These are phyloP conservation scores for Anthophora plumipes DNA, from an alignment of 2,888 invertebrate genomes.

Conservation along the genomic window DNA sequence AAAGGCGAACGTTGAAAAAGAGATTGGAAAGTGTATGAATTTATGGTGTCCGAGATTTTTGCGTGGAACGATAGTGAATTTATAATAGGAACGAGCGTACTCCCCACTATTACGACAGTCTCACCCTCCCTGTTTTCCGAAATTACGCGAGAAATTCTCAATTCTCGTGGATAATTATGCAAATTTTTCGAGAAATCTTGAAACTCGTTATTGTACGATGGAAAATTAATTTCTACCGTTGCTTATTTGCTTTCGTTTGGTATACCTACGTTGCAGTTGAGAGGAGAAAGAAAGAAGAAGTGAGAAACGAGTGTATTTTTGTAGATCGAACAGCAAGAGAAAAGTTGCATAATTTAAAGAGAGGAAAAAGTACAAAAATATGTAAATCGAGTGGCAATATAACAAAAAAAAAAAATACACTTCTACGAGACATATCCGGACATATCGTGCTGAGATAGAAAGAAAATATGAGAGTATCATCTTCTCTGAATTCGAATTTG, in stretches of 20 bases:
- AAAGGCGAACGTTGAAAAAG: neutral
- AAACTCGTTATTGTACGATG: too few species aligned
- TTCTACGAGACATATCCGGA: constrained; percentile 57
- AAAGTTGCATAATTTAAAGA: constrained; percentile 14
- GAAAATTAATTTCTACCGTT: too few species aligned
- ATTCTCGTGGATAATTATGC: neutral
- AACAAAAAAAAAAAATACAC: constrained; percentile 3
- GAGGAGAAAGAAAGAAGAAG: too few species aligned
- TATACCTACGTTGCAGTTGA: too few species aligned
- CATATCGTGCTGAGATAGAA: constrained; percentile 54
- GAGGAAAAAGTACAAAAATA: constrained; percentile 55
- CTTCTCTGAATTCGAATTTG: neutral
- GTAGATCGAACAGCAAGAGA: constrained; percentile 45
- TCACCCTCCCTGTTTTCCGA: neutral
- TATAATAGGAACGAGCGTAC: constrained; percentile 29
- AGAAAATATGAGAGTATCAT: neutral
- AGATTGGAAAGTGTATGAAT: constrained; percentile 23
- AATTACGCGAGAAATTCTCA: neutral
- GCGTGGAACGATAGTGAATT: constrained; percentile 32
- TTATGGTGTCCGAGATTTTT: constrained; percentile 31
- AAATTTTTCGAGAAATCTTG: too few species aligned
- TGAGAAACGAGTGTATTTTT: constrained; percentile 61
- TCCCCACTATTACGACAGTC: neutral
- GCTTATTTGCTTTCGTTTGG: too few species aligned
- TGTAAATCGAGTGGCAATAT: constrained; percentile 42